A percentile compares a stretch with the other conserved stretches of the same genome.
phyloP scores from a whole-genome alignment of 2,797 vertebrate genomes.

The Notolepis coatsorum region DNA sequence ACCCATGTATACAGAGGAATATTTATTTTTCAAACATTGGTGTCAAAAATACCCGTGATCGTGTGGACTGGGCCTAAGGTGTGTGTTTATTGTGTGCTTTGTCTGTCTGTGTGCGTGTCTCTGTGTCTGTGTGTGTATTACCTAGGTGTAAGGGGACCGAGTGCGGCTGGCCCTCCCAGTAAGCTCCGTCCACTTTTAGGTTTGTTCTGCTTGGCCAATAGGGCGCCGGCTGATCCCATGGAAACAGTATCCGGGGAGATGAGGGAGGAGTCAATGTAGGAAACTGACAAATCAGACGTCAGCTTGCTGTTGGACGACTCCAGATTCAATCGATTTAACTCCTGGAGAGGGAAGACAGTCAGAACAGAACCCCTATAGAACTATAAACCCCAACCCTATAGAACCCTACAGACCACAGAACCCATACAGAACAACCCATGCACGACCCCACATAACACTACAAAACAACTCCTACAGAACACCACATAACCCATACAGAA shows the following conservation, averaged over 20 bases:
- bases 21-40: too few relatives aligned
- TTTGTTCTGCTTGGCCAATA: constrained; percentile 96
- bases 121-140: constrained; percentile 53
- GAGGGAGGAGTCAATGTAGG: constrained; percentile 95
- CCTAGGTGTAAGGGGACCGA: constrained; percentile 97
- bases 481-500: too few relatives aligned
- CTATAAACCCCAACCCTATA: too few relatives aligned
- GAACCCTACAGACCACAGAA: background rate
- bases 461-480: too few relatives aligned
- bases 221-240: constrained; percentile 87
- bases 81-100: too few relatives aligned
- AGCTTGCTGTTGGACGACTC: constrained; percentile 96
- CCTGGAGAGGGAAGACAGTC: constrained; percentile 74
- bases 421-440: too few relatives aligned
- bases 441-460: too few relatives aligned
- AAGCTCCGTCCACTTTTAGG: constrained; percentile 95
- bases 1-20: too few relatives aligned
- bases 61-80: too few relatives aligned
- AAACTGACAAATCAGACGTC: constrained; percentile 93
- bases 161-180: constrained; percentile 90
- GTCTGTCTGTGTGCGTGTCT: background rate
- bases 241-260: constrained; percentile 90
- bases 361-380: background rate
- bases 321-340: constrained; percentile 96
- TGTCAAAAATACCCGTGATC: too few relatives aligned